Percentiles rank a stretch among this genome's conserved stretches.
phyloP scores from a whole-genome alignment of 2,797 vertebrate genomes.

The Eospalax fontanierii region DNA sequence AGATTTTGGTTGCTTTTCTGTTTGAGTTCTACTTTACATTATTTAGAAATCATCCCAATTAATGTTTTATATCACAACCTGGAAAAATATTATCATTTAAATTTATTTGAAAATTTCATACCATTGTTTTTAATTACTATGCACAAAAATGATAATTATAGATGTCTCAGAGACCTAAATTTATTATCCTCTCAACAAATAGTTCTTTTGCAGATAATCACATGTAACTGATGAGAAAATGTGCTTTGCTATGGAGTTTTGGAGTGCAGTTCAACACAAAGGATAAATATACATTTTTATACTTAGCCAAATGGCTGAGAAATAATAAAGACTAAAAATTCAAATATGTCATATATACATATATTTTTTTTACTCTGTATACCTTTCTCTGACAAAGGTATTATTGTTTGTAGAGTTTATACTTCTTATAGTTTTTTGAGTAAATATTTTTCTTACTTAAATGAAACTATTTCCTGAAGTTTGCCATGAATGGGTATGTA shows the following conservation, averaged over 20 bases:
- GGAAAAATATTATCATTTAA: neutral
- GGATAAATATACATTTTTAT: neutral
- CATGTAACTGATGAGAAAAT: neutral
- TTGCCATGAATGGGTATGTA: neutral
- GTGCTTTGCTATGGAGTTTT: neutral
- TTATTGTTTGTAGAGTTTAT: neutral
- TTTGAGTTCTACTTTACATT: conserved; percentile 6
- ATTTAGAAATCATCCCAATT: neutral
- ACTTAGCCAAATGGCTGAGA: neutral
- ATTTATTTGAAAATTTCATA: neutral
- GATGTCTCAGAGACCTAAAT: neutral
- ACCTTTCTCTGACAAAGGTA: neutral
- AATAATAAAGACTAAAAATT: neutral
- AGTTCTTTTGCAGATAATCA: neutral
- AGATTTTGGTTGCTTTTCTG: neutral
- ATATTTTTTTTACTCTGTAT: neutral
- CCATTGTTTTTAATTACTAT: neutral
- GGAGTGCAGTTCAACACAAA: neutral
- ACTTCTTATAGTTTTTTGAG: neutral
- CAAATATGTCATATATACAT: neutral
- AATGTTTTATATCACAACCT: neutral
- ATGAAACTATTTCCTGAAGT: neutral
- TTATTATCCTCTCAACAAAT: neutral
- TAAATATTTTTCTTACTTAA: conserved; percentile 18
- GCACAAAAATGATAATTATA: neutral